These are phyloP conservation scores for Dusona sp. DNA, from an alignment of 2,888 invertebrate species.

Conservation along the genomic window DNA sequence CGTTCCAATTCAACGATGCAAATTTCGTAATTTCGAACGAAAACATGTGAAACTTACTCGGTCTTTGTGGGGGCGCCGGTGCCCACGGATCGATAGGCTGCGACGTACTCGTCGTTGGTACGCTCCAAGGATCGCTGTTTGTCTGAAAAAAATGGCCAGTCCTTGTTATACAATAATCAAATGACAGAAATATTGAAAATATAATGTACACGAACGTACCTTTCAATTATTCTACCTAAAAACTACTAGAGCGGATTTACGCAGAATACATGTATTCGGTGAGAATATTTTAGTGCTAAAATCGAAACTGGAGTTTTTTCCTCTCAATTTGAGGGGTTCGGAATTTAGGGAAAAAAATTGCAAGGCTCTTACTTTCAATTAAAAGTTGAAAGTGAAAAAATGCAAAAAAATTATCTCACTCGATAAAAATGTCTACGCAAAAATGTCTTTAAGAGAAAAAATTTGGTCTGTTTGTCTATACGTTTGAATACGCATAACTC, in stretches of 20 bases:
- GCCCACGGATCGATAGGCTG: constrained; percentile 88
- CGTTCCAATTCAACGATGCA: neutral
- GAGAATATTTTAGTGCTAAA: too few species aligned
- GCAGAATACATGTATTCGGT: too few species aligned
- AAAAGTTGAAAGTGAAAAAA: neutral
- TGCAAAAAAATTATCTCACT: neutral
- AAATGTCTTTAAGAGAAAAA: neutral
- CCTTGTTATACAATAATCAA: neutral
- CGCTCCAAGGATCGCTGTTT: constrained; percentile 88
- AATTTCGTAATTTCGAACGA: neutral
- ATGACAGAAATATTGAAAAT: neutral
- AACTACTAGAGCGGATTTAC: neutral
- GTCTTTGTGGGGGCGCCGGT: constrained; percentile 84
- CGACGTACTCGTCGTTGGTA: constrained; percentile 84
- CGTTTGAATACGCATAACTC: neutral
- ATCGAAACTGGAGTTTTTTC: neutral
- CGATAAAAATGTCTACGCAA: neutral
- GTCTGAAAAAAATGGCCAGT: constrained; percentile 53
- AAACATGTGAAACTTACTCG: constrained; percentile 75
- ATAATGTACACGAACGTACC: neutral
- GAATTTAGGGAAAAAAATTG: neutral
- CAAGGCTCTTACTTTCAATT: neutral
- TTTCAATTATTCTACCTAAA: neutral
- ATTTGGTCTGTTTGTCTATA: neutral
- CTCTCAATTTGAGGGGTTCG: neutral